Evolutionary conservation across 2,113 vertebrate species (phyloP).

Genomic region (Tonatia bakeri): DNA sequence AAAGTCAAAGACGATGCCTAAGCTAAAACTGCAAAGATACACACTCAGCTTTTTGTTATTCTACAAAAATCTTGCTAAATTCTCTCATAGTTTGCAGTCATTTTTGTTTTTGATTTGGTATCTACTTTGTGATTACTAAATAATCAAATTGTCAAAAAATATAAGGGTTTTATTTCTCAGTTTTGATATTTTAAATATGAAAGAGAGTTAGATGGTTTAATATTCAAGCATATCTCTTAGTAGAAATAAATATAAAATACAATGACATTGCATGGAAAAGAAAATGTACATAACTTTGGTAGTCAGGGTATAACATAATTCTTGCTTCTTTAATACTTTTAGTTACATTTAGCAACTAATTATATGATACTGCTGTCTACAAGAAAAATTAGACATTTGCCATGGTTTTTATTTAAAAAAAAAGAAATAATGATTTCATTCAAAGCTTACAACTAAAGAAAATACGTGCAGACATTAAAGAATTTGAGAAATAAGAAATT

Average conservation of each 20-base stretch:
- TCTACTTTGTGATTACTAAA: background rate
- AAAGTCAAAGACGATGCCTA: background rate
- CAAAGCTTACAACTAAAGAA: background rate
- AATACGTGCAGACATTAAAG: background rate
- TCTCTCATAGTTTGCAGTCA: background rate
- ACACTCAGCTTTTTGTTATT: background rate
- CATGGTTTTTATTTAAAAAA: background rate
- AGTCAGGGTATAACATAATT: background rate
- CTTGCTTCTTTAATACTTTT: background rate
- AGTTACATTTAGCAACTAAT: background rate
- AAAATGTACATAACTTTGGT: background rate
- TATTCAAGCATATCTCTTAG: background rate
- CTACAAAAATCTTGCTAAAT: background rate
- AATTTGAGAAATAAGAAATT: background rate
- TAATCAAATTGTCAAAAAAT: background rate
- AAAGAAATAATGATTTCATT: background rate
- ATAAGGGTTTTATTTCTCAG: background rate
- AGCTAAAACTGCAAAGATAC: background rate
- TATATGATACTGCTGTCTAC: background rate
- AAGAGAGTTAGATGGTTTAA: background rate
- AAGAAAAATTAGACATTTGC: background rate
- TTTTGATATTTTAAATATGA: background rate
- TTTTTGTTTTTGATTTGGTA: background rate
- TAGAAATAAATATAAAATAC: background rate
- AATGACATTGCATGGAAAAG: background rate